Evolutionary conservation across 2,797 vertebrate species (phyloP), one percentile per base, ranked within the genome.

Genomic region (Diplodus sargus): DNA sequence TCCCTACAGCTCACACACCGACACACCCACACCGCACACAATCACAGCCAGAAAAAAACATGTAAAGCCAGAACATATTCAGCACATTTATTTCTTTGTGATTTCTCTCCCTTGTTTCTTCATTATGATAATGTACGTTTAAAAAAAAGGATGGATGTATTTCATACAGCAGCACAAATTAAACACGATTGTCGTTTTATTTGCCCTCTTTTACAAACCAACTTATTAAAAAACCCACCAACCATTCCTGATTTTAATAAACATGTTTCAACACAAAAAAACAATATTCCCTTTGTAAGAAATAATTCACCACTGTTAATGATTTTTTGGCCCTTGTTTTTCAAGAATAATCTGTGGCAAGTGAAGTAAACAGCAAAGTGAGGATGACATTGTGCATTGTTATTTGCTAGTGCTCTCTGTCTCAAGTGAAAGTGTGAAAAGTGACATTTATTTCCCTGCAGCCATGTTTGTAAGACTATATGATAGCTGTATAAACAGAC

Each of bases 161-260:
- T 90, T 87, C 68, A 54, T 79, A 87, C 25, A 70, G 20, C 22
- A 68, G 17, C 8, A 75, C 47, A 71, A 61, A 76, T 54, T 18
- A 54, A 79, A 69, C 11, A 1, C 47, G 20, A n/a, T 63, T 67
- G 5, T 30, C 23, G 2, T 63, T 82, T 56, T 53, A 43, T 79
- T 70, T 68, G 23, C 69, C 30, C 12, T 22, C 4, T 59, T 76
- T 28, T 16, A 70, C 8, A 74, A 76, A 65, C 59, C 17, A 52
- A 15, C 58, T 42, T 39, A 70, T 65, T 62, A 67, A 22, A 62
- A 78, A 25, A 4, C 28, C 9, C 28, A 1, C 54, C 4, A 39
- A 34, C 42, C 12, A 72, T 61, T 59, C 20, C 30, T 74, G 58
- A 82, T 83, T 68, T 2, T 0, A 63, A 22, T 64, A 71, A 22